Evolutionary conservation across 2,113 vertebrate genomes (phyloP).

Genomic region (Rhynchomys soricoides): DNA sequence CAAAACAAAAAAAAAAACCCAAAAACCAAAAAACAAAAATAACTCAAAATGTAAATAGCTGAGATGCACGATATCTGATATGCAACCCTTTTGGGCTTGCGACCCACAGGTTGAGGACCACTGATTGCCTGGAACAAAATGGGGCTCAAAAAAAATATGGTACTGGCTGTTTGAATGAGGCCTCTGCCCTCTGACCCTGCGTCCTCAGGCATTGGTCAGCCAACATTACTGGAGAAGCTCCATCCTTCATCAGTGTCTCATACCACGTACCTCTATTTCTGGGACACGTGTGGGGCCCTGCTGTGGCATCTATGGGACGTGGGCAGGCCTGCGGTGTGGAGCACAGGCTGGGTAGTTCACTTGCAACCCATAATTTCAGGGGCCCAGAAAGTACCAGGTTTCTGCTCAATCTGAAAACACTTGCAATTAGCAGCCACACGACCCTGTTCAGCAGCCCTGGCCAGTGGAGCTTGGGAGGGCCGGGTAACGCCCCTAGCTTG

Average conservation of each 20-base stretch:
- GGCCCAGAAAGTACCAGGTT: neutral
- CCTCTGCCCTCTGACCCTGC: no score
- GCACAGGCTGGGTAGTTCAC: neutral
- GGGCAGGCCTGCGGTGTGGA: neutral
- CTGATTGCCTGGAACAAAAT: neutral
- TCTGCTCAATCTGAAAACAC: neutral
- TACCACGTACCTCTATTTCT: neutral
- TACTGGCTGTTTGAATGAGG: accelerated
- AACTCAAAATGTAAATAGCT: neutral
- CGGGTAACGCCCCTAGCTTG: neutral
- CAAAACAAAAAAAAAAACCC: no score
- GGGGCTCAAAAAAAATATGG: neutral
- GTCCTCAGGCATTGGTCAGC: no score
- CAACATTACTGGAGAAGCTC: accelerated
- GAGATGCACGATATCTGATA: neutral
- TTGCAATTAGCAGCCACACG: conserved; percentile 19
- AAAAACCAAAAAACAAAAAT: no score
- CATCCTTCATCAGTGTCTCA: accelerated
- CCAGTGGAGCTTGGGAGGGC: neutral
- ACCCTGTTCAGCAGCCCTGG: neutral
- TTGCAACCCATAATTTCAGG: conserved; percentile 59
- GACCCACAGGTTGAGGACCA: neutral
- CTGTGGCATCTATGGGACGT: neutral
- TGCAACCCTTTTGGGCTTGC: neutral
- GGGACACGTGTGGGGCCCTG: accelerated